phyloP scores from a whole-genome alignment of 2,888 invertebrate species.

The Agrotis ipsilon region DNA sequence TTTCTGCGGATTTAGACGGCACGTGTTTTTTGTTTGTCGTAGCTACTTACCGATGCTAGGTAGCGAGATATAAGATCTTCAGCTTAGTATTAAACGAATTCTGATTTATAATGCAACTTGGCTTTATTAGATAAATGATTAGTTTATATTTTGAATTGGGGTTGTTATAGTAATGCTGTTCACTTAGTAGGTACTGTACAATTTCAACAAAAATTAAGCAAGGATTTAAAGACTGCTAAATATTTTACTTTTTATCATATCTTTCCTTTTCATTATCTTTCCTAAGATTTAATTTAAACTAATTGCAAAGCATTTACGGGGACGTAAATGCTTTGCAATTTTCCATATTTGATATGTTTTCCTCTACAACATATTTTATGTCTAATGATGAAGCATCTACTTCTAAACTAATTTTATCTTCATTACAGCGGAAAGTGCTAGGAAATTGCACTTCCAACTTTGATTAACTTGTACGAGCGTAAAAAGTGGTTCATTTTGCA shows the following conservation, averaged over 20 bases:
- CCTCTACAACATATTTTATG: constrained; percentile 16
- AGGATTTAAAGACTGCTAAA: background rate
- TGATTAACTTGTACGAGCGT: constrained; percentile 36
- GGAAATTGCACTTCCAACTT: constrained; percentile 51
- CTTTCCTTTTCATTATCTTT: background rate
- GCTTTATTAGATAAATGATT: no score
- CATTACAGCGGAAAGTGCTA: constrained; percentile 44
- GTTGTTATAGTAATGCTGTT: no score
- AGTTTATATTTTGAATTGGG: no score
- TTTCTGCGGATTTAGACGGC: background rate
- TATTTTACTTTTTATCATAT: no score
- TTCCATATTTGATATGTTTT: constrained; percentile 12
- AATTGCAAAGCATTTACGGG: no score
- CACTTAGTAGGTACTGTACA: no score
- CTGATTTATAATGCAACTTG: no score
- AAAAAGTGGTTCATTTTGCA: constrained; percentile 38
- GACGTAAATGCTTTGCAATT: constrained; percentile 6
- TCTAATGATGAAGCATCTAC: constrained; percentile 18
- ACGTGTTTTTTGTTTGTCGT: constrained; percentile 11
- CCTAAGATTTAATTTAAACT: background rate
- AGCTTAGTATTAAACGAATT: no score
- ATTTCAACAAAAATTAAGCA: no score
- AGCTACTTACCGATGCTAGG: background rate
- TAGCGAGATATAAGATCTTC: background rate
- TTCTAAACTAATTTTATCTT: constrained; percentile 49